Conservation (phyloP, 53 echinoderm and acorn worm genomes). For the Luidia sarsii region DNA sequence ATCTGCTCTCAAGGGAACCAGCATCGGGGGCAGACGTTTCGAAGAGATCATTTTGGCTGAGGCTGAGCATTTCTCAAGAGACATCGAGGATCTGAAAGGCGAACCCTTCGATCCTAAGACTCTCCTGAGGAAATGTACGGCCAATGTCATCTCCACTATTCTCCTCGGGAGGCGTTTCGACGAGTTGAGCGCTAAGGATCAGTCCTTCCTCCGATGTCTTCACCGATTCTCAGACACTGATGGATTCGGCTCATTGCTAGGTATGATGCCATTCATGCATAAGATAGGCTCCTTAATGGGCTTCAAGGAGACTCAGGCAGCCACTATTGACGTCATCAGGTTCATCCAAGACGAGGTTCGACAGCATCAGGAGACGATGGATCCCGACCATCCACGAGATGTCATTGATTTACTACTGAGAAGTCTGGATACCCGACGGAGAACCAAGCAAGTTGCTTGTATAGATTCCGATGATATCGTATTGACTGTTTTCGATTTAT, state of each 20-base stretch:
- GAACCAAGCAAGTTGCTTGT: not conserved
- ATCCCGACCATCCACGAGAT: conserved; percentile 7
- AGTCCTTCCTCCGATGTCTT: conserved; percentile 12
- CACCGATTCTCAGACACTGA: conserved; percentile 16
- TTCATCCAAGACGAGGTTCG: conserved; percentile 10
- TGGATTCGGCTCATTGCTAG: conserved; percentile 24
- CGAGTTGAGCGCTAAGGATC: not conserved
- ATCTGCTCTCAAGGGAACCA: not conserved
- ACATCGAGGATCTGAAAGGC: not conserved
- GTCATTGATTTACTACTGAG: not conserved
- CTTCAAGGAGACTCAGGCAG: not conserved
- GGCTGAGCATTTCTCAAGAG: not conserved
- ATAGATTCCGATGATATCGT: conserved; percentile 26
- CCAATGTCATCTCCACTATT: conserved; percentile 20
- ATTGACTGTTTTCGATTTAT: conserved; percentile 37
- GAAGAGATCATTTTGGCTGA: conserved; percentile 13
- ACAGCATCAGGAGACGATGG: not conserved
- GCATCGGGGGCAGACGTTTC: not conserved
- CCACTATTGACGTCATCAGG: not conserved
- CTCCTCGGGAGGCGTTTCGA: not conserved
- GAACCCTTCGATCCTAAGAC: conserved; percentile 4
- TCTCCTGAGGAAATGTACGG: not conserved
- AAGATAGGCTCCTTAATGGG: not conserved
- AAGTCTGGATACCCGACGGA: not conserved
- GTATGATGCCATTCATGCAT: conserved; percentile 31